Evolutionary conservation across 2,888 invertebrate species (phyloP), one percentile per base, ranked within the genome.

Genomic region (Achlya flavicornis): DNA sequence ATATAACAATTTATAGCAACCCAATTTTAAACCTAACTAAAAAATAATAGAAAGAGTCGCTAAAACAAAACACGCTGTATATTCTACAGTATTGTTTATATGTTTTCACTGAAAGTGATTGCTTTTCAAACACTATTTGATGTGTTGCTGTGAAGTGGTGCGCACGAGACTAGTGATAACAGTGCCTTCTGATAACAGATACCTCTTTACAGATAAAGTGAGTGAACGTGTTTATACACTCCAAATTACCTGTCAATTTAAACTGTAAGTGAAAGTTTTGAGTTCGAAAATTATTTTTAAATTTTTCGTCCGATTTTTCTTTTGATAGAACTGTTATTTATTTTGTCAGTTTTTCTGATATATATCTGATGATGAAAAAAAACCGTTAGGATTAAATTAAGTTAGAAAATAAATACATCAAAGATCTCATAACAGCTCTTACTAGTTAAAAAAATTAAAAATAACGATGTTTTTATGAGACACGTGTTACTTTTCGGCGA

Each of bases 91-190:
- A 43, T 8, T 41, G 41, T 60, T 16, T 41, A 35, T 60, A 60
- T 60, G 19, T 60, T 60, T 41, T 41, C 41, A 60, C 41, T 26
- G 60, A 60, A 43, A 16, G 60, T 26, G 19, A 19, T 60, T 32
- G 38, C 38, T 59, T 59, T 16, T 43, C 60, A 60, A 19, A 60
- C 41, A 60, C 41, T 41, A 41, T 41, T 60, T 60, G 41, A 41
- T 19, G 59, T 38, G 60, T 35, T 38, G 60, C 26, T 60, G 19
- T 19, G 53, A 60, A 60, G 41, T 19, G 26, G 38, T 60, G 60
- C 60, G 26, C 60, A 60, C 60, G 60, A 60, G 60, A 19, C 26
- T 3, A 3, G 58, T 43, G 60, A 60, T 60, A 60, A 53, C 53
- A n/a, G 53, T 53, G 16, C 53, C 10, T 8, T 10, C n/a, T 41